These are phyloP conservation scores for Ciconia boyciana DNA, from an alignment of 2,113 vertebrate genomes.

Conservation along the genomic window DNA sequence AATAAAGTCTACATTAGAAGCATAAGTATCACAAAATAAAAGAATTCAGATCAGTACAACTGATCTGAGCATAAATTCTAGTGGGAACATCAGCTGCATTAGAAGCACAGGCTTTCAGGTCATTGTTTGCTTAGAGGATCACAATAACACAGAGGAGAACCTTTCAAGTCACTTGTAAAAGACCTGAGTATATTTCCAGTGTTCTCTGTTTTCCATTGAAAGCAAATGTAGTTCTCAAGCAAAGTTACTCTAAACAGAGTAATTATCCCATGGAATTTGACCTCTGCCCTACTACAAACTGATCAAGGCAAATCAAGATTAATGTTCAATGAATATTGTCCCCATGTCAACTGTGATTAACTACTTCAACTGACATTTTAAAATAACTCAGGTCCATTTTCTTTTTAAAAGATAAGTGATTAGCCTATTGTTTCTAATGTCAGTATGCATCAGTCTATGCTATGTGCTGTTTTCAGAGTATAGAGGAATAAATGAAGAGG, in stretches of 20 bases:
- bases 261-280: background rate
- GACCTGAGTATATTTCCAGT: background rate
- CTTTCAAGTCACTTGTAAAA: background rate
- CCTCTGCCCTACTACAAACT: background rate
- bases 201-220: background rate
- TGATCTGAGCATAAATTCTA: background rate
- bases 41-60: background rate
- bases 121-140: background rate
- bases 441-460: background rate
- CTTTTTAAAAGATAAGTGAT: background rate
- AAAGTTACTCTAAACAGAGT: background rate
- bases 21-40: background rate
- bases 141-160: background rate
- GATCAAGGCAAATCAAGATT: background rate
- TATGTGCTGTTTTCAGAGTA: background rate
- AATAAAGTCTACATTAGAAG: background rate
- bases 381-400: background rate
- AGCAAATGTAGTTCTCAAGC: background rate
- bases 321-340: background rate
- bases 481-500: background rate
- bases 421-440: background rate
- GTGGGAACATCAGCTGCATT: background rate
- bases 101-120: background rate
- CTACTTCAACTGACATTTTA: background rate
- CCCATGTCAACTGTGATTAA: background rate